These are phyloP conservation scores for Globodera rostochiensis DNA, from an alignment of 1,140 invertebrate species.

Conservation along the genomic window DNA sequence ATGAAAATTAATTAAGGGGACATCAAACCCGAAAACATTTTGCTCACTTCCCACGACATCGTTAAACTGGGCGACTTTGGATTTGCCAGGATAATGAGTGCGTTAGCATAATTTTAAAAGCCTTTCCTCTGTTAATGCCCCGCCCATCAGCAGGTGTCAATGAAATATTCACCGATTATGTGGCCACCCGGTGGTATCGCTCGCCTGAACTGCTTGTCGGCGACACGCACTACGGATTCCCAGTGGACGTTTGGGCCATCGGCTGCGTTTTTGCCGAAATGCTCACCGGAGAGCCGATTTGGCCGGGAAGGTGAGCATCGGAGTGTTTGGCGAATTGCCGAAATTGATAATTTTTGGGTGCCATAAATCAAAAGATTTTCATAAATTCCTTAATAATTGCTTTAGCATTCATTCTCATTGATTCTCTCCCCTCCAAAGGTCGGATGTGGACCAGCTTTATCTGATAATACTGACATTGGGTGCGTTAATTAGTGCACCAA, in stretches of 20 bases:
- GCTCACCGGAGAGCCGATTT: constrained; percentile 90
- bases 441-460: constrained; percentile 96
- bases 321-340: too few species aligned
- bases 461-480: constrained; percentile 83
- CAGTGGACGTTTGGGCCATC: constrained; percentile 93
- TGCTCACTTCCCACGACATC: constrained; percentile 87
- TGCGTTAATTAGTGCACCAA: constrained; percentile 38
- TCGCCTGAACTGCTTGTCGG: constrained; percentile 84
- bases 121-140: neutral
- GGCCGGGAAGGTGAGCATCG: constrained; percentile 69
- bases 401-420: neutral
- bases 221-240: constrained; percentile 92
- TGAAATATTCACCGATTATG: constrained; percentile 98
- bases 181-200: constrained; percentile 93
- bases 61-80: constrained; percentile 98
- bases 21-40: constrained; percentile 97
- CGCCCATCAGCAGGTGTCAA: constrained; percentile 72
- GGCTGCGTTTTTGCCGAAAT: constrained; percentile 86
- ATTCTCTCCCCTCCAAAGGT: constrained; percentile 71
- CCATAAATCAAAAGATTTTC: too few species aligned
- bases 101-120: constrained; percentile 63
- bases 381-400: neutral
- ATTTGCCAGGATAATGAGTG: constrained; percentile 93
- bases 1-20: constrained; percentile 69
- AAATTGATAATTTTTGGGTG: too few species aligned